A percentile compares a stretch with the other conserved stretches of the same genome.
These are phyloP conservation scores for Poecilus cupreus DNA, from an alignment of 2,888 invertebrate species.

Conservation along the genomic window DNA sequence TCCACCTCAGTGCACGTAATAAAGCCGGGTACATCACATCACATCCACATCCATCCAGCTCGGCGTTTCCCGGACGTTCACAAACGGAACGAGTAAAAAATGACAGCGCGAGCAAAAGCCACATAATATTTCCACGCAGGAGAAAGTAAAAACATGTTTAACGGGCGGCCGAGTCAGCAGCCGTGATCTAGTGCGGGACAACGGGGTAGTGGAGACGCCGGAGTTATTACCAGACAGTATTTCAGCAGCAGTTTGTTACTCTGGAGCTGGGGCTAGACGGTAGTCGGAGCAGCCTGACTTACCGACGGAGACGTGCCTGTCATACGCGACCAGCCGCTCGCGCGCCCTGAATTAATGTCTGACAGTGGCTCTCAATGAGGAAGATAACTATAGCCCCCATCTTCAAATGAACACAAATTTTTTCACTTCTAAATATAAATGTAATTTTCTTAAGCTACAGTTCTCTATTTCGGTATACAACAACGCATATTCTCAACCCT, in stretches of 20 bases:
- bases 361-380: neutral
- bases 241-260: constrained; percentile 63
- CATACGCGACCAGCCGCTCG: constrained; percentile 62
- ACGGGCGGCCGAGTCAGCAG: neutral
- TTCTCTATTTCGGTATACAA: too few relatives aligned
- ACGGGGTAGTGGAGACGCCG: neutral
- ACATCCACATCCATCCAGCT: neutral
- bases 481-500: too few relatives aligned
- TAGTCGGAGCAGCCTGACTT: constrained; percentile 61
- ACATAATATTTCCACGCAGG: constrained; percentile 10
- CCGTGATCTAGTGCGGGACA: neutral
- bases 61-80: neutral
- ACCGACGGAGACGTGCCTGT: constrained; percentile 64
- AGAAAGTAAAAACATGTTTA: constrained; percentile 47
- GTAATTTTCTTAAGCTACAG: too few relatives aligned
- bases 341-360: constrained; percentile 20
- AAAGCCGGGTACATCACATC: neutral
- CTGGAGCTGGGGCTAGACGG: neutral
- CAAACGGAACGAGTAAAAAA: neutral
- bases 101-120: neutral
- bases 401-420: too few relatives aligned
- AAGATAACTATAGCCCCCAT: neutral
- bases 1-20: neutral
- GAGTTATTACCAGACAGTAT: constrained; percentile 27
- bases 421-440: too few relatives aligned